Percentiles rank a stretch among this genome's conserved stretches.
These are phyloP conservation scores for Halichoeres trimaculatus DNA, from an alignment of 2,113 vertebrate genomes.

Conservation along the genomic window DNA sequence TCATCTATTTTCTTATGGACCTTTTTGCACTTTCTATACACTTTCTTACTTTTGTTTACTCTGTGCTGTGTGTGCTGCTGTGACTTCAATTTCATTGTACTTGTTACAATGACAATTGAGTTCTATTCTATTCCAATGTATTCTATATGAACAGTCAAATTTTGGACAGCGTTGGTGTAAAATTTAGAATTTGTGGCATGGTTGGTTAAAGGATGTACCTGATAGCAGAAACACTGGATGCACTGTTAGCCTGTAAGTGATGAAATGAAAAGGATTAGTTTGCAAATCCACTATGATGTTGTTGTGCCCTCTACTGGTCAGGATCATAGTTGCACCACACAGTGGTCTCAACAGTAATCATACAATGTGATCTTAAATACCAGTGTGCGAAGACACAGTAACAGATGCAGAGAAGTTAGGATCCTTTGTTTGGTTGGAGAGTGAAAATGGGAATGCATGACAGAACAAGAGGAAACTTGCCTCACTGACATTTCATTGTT, in stretches of 20 bases:
- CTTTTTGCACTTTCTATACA: no score
- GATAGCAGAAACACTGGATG: not conserved
- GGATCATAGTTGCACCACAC: slow-evolving; percentile 6
- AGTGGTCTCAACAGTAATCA: not conserved
- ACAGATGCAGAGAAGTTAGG: not conserved
- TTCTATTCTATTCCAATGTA: no score
- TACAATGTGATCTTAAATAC: slow-evolving; percentile 2
- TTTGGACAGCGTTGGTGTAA: not conserved
- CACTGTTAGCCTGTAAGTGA: not conserved
- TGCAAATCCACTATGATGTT: slow-evolving; percentile 25
- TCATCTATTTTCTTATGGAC: no score
- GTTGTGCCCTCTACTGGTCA: slow-evolving; percentile 64
- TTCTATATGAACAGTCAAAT: not conserved
- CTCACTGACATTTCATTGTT: not conserved
- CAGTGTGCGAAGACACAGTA: not conserved
- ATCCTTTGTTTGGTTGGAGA: not conserved
- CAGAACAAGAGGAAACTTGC: not conserved
- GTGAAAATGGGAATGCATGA: not conserved
- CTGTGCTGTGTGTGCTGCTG: no score
- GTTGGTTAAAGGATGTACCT: not conserved
- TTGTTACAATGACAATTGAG: no score
- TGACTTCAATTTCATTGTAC: no score
- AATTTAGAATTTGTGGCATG: not conserved
- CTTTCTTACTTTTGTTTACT: no score
- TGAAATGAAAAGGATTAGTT: not conserved